Evolutionary conservation across 2,797 vertebrate genomes (phyloP).

Genomic region (Balearica regulorum): DNA sequence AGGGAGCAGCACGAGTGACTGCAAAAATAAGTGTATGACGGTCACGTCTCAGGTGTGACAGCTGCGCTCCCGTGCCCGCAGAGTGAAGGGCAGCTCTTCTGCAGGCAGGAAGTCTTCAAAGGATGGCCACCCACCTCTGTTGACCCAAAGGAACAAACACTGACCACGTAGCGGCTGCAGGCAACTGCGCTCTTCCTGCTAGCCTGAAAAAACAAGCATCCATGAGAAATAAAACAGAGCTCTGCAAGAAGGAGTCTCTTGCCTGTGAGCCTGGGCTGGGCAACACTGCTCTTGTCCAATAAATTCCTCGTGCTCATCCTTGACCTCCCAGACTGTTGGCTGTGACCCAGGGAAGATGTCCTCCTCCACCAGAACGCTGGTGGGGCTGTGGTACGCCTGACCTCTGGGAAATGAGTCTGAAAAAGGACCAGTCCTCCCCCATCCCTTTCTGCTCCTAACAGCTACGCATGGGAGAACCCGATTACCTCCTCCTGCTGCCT

Average conservation of each 20-base stretch:
- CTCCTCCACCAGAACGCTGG: not conserved
- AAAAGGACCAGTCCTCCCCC: not conserved
- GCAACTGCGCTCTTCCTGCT: not conserved
- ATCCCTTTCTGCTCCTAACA: not conserved
- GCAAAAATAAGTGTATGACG: not conserved
- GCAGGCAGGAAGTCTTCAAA: not conserved
- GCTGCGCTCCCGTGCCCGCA: not conserved
- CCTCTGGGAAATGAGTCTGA: not conserved
- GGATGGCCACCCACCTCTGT: not conserved
- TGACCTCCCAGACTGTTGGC: not conserved
- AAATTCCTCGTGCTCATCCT: not conserved
- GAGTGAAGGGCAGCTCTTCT: not conserved
- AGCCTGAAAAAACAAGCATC: not conserved
- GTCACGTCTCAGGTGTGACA: not conserved
- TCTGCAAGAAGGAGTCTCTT: not conserved
- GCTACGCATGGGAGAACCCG: fast-evolving
- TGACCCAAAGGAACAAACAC: not conserved
- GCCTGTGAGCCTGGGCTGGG: not conserved
- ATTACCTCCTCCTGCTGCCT: not conserved
- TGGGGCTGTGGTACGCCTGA: not conserved
- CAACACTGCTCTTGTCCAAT: not conserved
- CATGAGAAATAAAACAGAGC: not conserved
- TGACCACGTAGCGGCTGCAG: not conserved
- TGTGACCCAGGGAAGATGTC: not conserved
- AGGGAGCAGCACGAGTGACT: not conserved